A percentile compares a stretch with the other conserved stretches of the same genome.
Evolutionary conservation across 2,888 invertebrate species (phyloP).

Genomic region (Linnaemya vulpina): DNA sequence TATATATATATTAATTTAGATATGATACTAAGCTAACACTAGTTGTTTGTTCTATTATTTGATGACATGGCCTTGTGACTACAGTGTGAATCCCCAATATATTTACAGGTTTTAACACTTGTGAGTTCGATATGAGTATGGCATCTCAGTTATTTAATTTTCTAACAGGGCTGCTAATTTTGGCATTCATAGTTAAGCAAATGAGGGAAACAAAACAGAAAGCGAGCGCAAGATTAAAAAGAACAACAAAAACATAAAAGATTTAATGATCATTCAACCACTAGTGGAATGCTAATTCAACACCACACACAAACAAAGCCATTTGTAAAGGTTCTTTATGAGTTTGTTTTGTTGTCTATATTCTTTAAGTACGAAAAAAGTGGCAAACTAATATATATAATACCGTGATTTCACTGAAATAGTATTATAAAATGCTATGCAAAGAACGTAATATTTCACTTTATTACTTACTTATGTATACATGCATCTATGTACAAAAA

Average conservation of each 20-base stretch:
- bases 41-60: too few relatives aligned
- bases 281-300: conserved; percentile 40
- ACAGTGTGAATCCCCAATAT: too few relatives aligned
- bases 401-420: conserved; percentile 34
- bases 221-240: conserved; percentile 60
- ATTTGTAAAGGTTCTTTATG: conserved; percentile 51
- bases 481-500: neutral
- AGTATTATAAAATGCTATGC: neutral
- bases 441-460: neutral
- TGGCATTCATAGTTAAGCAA: conserved; percentile 1
- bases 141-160: neutral
- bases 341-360: conserved; percentile 26
- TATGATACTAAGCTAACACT: too few relatives aligned
- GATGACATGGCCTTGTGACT: too few relatives aligned
- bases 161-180: conserved; percentile 41
- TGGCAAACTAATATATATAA: conserved; percentile 1
- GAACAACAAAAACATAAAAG: conserved; percentile 33
- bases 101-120: too few relatives aligned
- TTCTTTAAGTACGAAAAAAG: conserved; percentile 22
- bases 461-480: neutral
- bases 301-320: conserved; percentile 24
- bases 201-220: conserved; percentile 62
- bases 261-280: conserved; percentile 48
- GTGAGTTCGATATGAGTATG: neutral
- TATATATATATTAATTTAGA: too few relatives aligned